A percentile compares a stretch with the other conserved stretches of the same genome.
Conservation (phyloP, 2,888 invertebrate species). For the Anthophora plumipes region DNA sequence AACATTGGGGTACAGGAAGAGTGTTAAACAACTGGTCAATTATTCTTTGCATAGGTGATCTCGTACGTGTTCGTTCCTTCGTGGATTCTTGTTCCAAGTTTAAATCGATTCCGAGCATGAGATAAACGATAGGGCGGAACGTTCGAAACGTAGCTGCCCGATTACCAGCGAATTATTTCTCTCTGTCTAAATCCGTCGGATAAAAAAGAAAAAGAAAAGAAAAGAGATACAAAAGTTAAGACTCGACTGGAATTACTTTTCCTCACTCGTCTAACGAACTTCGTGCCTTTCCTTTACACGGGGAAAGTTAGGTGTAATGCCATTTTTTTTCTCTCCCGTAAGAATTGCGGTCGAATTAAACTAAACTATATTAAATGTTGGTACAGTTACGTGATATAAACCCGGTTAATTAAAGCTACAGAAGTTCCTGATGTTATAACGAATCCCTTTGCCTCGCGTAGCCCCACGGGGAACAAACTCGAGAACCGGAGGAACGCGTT, state of each 20-base stretch:
- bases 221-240: constrained; percentile 16
- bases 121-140: constrained; percentile 18
- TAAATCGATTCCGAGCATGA: constrained; percentile 16
- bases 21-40: not conserved
- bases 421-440: constrained; percentile 46
- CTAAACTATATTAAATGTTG: constrained; percentile 49
- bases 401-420: constrained; percentile 53
- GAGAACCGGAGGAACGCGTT: not conserved
- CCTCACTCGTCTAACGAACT: constrained; percentile 47
- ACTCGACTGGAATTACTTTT: constrained; percentile 40
- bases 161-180: constrained; percentile 29
- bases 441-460: constrained; percentile 33
- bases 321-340: constrained; percentile 16
- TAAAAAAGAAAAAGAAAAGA: too few relatives aligned
- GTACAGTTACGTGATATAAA: constrained; percentile 45
- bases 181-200: not conserved
- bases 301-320: constrained; percentile 36
- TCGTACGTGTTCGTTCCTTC: too few relatives aligned
- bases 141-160: constrained; percentile 21
- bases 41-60: not conserved
- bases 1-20: too few relatives aligned
- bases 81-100: constrained; percentile 10
- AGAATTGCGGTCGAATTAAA: constrained; percentile 41
- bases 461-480: constrained; percentile 20
- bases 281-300: constrained; percentile 41